Conservation (phyloP, 2,888 invertebrate genomes). For the Epirrita christyi region DNA sequence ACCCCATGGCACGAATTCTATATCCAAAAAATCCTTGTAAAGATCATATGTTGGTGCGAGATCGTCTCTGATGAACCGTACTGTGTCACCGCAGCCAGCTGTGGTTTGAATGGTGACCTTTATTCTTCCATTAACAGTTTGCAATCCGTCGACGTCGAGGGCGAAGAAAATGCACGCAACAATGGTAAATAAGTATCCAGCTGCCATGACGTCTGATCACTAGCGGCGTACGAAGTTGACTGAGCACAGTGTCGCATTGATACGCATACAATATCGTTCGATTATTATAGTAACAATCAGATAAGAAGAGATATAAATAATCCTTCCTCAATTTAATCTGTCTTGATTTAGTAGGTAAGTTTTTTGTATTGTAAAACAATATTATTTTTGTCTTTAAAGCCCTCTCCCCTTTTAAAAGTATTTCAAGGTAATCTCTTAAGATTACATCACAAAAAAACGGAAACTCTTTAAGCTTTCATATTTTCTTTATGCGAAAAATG, state of each 20-base stretch:
- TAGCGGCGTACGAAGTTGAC: conserved; percentile 29
- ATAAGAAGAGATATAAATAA: conserved; percentile 27
- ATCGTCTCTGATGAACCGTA: conserved; percentile 55
- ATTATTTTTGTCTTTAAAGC: conserved; percentile 52
- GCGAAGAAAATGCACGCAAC: conserved; percentile 37
- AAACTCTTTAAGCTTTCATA: conserved; percentile 72
- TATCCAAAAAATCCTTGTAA: conserved; percentile 61
- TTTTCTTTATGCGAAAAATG: conserved; percentile 74
- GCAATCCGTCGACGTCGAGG: conserved; percentile 40
- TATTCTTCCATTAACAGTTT: conserved; percentile 63
- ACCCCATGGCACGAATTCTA: conserved; percentile 78
- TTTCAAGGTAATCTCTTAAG: conserved; percentile 76
- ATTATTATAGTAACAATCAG: conserved; percentile 15
- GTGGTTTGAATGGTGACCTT: conserved; percentile 64
- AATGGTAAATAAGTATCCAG: conserved; percentile 33
- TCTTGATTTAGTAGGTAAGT: conserved; percentile 7
- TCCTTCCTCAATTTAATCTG: conserved; percentile 23
- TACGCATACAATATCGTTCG: conserved; percentile 27
- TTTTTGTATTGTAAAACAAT: conserved; percentile 51
- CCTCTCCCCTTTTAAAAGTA: conserved; percentile 63
- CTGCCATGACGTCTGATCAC: conserved; percentile 46
- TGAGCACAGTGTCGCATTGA: conserved; percentile 25
- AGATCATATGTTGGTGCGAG: conserved; percentile 56
- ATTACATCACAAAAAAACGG: conserved; percentile 71
- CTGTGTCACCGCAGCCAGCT: conserved; percentile 67